Evolutionary conservation across 2,888 invertebrate genomes (phyloP).

Genomic region (Phortica okadai): DNA sequence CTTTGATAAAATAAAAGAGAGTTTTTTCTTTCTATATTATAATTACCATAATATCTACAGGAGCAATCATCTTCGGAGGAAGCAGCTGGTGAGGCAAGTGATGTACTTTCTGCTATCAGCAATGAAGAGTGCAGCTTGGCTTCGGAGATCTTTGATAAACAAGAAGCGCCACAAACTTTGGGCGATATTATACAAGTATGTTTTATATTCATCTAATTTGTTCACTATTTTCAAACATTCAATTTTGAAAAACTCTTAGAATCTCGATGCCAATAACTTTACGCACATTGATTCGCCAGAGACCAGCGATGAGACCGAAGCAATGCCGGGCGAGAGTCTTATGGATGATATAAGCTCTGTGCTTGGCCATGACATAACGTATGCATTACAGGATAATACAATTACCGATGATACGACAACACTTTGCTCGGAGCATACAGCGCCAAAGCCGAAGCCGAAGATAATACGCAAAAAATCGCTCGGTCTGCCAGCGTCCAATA

Average conservation of each 20-base stretch:
- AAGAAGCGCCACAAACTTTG: slow-evolving; percentile 60
- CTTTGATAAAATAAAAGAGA: neutral
- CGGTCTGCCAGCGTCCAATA: slow-evolving; percentile 44
- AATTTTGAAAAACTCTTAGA: slow-evolving; percentile 66
- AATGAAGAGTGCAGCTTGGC: slow-evolving; percentile 85
- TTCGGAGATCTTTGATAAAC: slow-evolving; percentile 82
- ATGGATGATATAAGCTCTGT: slow-evolving; percentile 88
- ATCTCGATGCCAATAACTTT: slow-evolving; percentile 77
- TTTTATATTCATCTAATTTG: neutral
- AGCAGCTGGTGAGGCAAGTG: slow-evolving; percentile 75
- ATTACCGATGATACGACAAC: slow-evolving; percentile 85
- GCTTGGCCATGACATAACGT: slow-evolving; percentile 82
- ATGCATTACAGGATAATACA: slow-evolving; percentile 83
- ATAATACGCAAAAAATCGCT: slow-evolving; percentile 62
- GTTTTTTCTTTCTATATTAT: neutral
- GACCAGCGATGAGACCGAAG: slow-evolving; percentile 85
- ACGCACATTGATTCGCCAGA: slow-evolving; percentile 91
- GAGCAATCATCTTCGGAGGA: slow-evolving; percentile 75
- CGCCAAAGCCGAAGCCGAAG: slow-evolving; percentile 61
- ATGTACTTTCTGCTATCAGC: slow-evolving; percentile 81
- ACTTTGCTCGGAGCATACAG: slow-evolving; percentile 78
- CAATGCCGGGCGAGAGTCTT: slow-evolving; percentile 86
- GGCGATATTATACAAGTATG: slow-evolving; percentile 68
- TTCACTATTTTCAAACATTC: neutral
- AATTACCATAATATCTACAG: slow-evolving; percentile 54